These are phyloP conservation scores for Rhyzopertha dominica DNA, from an alignment of 1,140 invertebrate genomes.

Conservation along the genomic window DNA sequence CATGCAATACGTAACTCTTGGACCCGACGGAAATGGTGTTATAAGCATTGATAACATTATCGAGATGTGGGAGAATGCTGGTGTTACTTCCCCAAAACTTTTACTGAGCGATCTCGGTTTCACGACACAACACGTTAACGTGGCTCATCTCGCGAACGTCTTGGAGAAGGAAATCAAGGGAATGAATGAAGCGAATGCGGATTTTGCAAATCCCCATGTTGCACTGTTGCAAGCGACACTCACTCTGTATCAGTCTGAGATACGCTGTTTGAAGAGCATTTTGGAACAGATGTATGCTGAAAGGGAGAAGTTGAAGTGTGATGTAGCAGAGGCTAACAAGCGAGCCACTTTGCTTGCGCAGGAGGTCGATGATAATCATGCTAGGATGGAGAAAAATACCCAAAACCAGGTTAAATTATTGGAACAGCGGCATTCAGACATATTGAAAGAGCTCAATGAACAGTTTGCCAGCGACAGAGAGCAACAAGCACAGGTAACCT, in stretches of 20 bases:
- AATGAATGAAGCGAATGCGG: constrained; percentile 45
- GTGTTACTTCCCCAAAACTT: constrained; percentile 56
- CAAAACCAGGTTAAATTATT: constrained; percentile 62
- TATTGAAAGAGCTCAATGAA: constrained; percentile 61
- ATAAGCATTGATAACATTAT: constrained; percentile 51
- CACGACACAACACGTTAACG: constrained; percentile 55
- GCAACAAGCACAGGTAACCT: no score
- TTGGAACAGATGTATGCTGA: constrained; percentile 64
- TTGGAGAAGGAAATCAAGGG: constrained; percentile 69
- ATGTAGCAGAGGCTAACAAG: constrained; percentile 75
- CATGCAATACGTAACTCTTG: constrained; percentile 38
- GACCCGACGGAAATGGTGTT: constrained; percentile 41
- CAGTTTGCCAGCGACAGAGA: constrained; percentile 68
- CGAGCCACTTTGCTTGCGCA: constrained; percentile 72
- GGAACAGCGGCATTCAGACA: constrained; percentile 71
- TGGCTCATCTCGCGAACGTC: constrained; percentile 63
- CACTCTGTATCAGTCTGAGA: constrained; percentile 56
- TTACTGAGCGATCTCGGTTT: constrained; percentile 69
- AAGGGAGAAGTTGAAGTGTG: constrained; percentile 69
- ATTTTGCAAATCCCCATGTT: constrained; percentile 46
- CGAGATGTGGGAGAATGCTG: constrained; percentile 68
- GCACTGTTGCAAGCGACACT: constrained; percentile 53
- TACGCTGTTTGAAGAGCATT: constrained; percentile 51
- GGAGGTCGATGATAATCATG: constrained; percentile 86
- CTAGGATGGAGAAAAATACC: constrained; percentile 67